phyloP scores from a whole-genome alignment of 2,888 invertebrate genomes.

The Caenorhabditis angaria region DNA sequence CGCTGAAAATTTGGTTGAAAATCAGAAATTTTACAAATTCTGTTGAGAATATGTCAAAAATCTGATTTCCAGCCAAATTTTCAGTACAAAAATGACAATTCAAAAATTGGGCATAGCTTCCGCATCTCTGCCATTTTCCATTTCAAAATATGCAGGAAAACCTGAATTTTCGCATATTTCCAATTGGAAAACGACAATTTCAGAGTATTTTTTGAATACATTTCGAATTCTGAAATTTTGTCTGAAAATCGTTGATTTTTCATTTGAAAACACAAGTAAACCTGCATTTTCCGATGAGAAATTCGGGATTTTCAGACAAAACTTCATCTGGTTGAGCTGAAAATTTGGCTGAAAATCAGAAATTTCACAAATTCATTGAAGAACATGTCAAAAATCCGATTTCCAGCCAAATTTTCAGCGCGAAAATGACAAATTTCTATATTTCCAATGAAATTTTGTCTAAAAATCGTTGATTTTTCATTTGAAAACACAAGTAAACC shows the following conservation, averaged over 20 bases:
- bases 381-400: too few relatives aligned
- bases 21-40: not conserved
- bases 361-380: not conserved
- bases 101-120: too few relatives aligned
- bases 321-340: too few relatives aligned
- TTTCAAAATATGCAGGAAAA: too few relatives aligned
- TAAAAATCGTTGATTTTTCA: not conserved
- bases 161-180: too few relatives aligned
- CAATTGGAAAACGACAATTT: not conserved
- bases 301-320: constrained; percentile 15
- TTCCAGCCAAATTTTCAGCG: not conserved
- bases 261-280: not conserved
- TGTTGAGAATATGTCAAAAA: too few relatives aligned
- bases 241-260: not conserved
- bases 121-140: too few relatives aligned
- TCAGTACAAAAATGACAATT: too few relatives aligned
- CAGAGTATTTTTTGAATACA: not conserved
- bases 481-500: not conserved
- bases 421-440: not conserved
- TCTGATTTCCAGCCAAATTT: too few relatives aligned
- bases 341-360: too few relatives aligned
- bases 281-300: not conserved
- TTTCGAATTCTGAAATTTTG: not conserved
- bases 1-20: too few relatives aligned
- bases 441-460: not conserved